Evolutionary conservation across 2,113 vertebrate species (phyloP).

Genomic region (Pollimyrus isidori): DNA sequence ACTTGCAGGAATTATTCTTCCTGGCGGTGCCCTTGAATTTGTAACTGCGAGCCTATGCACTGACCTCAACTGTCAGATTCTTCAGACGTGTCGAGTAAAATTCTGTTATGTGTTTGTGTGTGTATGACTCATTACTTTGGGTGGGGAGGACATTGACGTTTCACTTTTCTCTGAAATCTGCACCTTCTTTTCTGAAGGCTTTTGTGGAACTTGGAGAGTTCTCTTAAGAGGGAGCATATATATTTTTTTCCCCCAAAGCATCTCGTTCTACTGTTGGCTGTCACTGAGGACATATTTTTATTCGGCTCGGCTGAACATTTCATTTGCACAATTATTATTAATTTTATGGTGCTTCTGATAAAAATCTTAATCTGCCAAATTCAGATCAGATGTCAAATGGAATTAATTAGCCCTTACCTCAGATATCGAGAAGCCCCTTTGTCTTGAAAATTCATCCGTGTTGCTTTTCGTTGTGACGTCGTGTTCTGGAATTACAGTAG

Average conservation of each 20-base stretch:
- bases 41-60: background rate
- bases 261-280: background rate
- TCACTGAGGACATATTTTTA: background rate
- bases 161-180: background rate
- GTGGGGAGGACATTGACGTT: background rate
- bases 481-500: background rate
- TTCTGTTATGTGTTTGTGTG: background rate
- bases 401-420: background rate
- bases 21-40: background rate
- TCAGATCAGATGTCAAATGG: background rate
- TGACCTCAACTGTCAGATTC: background rate
- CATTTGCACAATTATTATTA: background rate
- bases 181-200: background rate
- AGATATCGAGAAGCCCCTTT: background rate
- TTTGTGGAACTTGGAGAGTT: background rate
- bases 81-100: background rate
- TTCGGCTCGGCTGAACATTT: background rate
- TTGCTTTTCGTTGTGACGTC: background rate
- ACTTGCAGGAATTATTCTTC: background rate
- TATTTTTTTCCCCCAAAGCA: background rate
- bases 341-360: background rate
- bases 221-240: background rate
- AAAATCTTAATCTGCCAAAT: background rate
- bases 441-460: background rate
- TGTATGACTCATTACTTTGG: background rate